These are phyloP conservation scores for Dryomyza anilis DNA, from an alignment of 2,888 invertebrate species.

Conservation along the genomic window DNA sequence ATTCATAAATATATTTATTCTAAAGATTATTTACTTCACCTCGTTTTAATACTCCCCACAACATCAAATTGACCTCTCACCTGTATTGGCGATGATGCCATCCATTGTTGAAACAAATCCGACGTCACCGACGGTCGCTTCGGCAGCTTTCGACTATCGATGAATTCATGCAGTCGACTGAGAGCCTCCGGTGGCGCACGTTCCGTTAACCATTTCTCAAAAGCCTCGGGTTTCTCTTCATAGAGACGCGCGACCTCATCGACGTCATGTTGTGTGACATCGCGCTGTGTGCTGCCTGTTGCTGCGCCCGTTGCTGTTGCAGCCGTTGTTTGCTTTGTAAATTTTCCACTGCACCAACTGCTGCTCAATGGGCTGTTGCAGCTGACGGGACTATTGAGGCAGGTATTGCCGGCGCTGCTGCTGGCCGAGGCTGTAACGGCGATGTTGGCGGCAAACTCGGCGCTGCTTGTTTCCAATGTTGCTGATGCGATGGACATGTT, in stretches of 20 bases:
- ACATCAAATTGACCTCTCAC: too few relatives aligned
- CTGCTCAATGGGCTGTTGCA: background rate
- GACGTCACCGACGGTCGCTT: conserved; percentile 79
- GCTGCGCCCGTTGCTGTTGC: conserved; percentile 8
- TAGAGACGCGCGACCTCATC: conserved; percentile 61
- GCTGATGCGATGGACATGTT: background rate
- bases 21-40: too few relatives aligned
- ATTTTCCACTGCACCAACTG: background rate
- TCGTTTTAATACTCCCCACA: too few relatives aligned
- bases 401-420: background rate
- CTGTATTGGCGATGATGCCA: conserved; percentile 78
- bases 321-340: background rate
- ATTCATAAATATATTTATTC: too few relatives aligned
- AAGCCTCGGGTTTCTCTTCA: conserved; percentile 70
- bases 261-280: conserved; percentile 52
- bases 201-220: conserved; percentile 79
- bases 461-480: conserved; percentile 4
- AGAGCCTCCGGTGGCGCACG: conserved; percentile 73
- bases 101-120: conserved; percentile 84
- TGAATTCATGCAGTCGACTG: conserved; percentile 66
- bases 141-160: conserved; percentile 64
- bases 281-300: conserved; percentile 6
- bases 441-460: conserved; percentile 2
- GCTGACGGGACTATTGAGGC: conserved; percentile 6
- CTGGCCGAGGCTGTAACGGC: background rate